Evolutionary conservation across 2,888 invertebrate species (phyloP), one percentile per base, ranked within the genome.

Genomic region (Ethmia dodecea): DNA sequence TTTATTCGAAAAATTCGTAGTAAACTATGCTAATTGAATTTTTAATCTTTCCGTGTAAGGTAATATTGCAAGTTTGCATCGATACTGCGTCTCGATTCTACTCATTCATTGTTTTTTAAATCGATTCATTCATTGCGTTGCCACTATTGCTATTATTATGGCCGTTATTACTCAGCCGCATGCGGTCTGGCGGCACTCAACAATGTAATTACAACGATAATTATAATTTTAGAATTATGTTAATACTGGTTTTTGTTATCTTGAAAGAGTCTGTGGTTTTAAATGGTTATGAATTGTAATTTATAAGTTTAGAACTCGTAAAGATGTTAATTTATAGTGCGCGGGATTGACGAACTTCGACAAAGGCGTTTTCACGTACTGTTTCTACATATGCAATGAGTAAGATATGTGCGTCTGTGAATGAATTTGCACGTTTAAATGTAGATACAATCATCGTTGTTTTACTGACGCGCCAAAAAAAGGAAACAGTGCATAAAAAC

Each of bases 61-160:
- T 15, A 51, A 51, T 51, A 52, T 35, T 22, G 45, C 29, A 44
- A 41, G 48, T 51, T 49, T 53, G 52, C 52, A 52, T 61, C 48
- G 37, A 49, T 53, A 31, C 5, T 22, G 28, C 12, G n/a, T 9
- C 13, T 27, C 35, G 29, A 28, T 36, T 39, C 14, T 28, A 28
- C 49, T 47, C 61, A 62, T 60, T 63, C 59, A 57, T 54, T 37
- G 25, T 31, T 5, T 28, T 38, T 33, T 38, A 55, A 54, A 60
- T 63, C 42, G 46, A 56, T 63, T 67, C 62, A 68, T 68, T 68
- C 62, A 68, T 61, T 61, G 55, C 41, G 42, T 40, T 38, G 43
- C 33, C 18, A 46, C 35, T 36, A 38, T 31, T n/a, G 26, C 8
- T 10, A 31, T 37, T 33, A 42, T 40, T 40, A 38, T 30, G 12